These are phyloP conservation scores for Halcyon leucocephala DNA, from an alignment of 2,797 vertebrate species.

Conservation along the genomic window DNA sequence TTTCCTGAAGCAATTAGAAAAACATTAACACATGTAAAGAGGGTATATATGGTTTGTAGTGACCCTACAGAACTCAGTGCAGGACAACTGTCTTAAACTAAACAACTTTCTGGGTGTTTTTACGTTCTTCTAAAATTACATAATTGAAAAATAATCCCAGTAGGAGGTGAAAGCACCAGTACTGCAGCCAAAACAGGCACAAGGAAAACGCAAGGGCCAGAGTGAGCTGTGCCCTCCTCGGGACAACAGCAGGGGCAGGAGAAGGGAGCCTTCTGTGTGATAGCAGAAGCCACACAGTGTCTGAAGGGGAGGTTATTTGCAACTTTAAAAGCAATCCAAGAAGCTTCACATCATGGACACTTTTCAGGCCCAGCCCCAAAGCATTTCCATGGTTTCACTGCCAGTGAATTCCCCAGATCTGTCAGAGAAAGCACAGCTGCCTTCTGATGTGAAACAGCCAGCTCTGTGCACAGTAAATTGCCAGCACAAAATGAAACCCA, in stretches of 20 bases:
- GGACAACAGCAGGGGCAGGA: accelerated
- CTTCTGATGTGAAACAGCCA: background rate
- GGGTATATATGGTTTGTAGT: accelerated
- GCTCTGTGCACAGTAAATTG: background rate
- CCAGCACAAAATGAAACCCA: background rate
- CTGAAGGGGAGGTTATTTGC: background rate
- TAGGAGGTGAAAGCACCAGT: background rate
- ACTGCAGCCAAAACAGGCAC: background rate
- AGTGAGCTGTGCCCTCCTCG: accelerated
- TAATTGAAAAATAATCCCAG: background rate
- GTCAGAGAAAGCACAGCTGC: background rate
- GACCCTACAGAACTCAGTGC: accelerated
- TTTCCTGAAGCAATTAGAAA: background rate
- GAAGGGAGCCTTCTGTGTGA: accelerated
- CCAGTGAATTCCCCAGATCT: background rate
- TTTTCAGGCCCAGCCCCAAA: background rate
- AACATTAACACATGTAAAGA: background rate
- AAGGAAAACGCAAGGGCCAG: background rate
- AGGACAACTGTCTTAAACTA: background rate
- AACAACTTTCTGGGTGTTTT: background rate
- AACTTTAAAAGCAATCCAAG: background rate
- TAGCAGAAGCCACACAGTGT: accelerated
- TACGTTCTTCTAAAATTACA: background rate
- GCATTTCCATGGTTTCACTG: background rate
- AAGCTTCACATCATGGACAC: background rate